These are phyloP conservation scores for Nycticorax nycticorax DNA, from an alignment of 2,113 vertebrate genomes.

Conservation along the genomic window DNA sequence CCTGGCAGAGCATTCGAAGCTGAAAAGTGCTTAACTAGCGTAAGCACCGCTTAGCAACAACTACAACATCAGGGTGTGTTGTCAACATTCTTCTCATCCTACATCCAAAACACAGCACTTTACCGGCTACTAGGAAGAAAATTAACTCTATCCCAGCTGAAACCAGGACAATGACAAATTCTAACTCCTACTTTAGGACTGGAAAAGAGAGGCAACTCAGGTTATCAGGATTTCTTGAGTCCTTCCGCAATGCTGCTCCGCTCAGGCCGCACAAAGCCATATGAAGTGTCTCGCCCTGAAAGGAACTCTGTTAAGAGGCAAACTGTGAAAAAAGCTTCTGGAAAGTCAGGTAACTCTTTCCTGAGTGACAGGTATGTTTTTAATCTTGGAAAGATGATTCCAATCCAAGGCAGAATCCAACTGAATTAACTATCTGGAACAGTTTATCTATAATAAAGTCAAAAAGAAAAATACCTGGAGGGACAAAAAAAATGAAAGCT, in stretches of 20 bases:
- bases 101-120: too few relatives aligned
- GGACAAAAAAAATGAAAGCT: not conserved
- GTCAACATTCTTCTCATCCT: too few relatives aligned
- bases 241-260: not conserved
- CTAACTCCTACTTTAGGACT: not conserved
- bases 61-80: too few relatives aligned
- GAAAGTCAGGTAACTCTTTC: constrained; percentile 22
- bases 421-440: not conserved
- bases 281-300: fast-evolving
- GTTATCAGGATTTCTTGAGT: not conserved
- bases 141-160: too few relatives aligned
- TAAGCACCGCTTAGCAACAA: too few relatives aligned
- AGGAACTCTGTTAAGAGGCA: fast-evolving
- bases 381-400: not conserved
- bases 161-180: not conserved
- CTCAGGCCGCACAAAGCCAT: not conserved
- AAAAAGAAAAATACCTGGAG: not conserved
- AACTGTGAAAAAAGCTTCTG: fast-evolving
- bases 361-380: not conserved
- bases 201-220: not conserved
- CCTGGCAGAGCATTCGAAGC: too few relatives aligned
- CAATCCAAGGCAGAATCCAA: not conserved
- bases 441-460: not conserved
- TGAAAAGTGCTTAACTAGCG: too few relatives aligned
- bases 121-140: too few relatives aligned